Conservation (phyloP, 2,888 invertebrate genomes). For the Quadriops clusia region DNA sequence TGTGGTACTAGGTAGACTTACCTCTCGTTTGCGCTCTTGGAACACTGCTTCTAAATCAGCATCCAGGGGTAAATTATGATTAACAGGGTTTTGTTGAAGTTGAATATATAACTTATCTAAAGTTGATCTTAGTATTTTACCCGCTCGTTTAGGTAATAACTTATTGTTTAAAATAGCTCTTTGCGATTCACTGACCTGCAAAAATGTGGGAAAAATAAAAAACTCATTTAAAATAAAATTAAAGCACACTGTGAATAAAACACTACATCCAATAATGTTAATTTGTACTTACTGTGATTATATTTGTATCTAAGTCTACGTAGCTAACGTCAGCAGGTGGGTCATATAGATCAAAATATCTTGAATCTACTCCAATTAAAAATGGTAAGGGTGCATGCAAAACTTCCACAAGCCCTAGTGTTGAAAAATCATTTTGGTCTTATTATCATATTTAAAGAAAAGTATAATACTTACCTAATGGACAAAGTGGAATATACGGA, state of each 20-base stretch:
- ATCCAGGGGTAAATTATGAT: constrained; percentile 4
- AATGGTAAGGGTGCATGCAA: constrained; percentile 95
- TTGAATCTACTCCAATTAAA: constrained; percentile 91
- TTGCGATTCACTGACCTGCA: constrained; percentile 75
- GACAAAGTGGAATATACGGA: constrained; percentile 97
- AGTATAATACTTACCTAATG: constrained; percentile 53
- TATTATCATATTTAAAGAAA: constrained; percentile 3
- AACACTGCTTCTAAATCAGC: constrained; percentile 65
- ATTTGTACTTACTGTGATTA: constrained; percentile 61
- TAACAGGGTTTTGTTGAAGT: constrained; percentile 39
- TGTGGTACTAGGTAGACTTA: constrained; percentile 25
- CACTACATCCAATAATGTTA: constrained; percentile 1
- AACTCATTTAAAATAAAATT: too few species aligned
- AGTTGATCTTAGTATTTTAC: constrained; percentile 65
- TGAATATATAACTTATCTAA: constrained; percentile 63
- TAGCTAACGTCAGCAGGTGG: constrained; percentile 95
- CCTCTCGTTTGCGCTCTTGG: constrained; percentile 68
- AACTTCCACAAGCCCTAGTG: constrained; percentile 76
- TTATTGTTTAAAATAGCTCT: constrained; percentile 61
- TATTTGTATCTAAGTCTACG: constrained; percentile 95
- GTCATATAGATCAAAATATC: constrained; percentile 94
- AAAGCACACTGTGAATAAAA: too few species aligned
- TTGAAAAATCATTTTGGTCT: neutral
- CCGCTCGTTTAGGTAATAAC: constrained; percentile 76
- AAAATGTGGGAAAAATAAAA: too few species aligned